Conservation (phyloP, 2,888 invertebrate genomes). For the Branchellion lobata region DNA sequence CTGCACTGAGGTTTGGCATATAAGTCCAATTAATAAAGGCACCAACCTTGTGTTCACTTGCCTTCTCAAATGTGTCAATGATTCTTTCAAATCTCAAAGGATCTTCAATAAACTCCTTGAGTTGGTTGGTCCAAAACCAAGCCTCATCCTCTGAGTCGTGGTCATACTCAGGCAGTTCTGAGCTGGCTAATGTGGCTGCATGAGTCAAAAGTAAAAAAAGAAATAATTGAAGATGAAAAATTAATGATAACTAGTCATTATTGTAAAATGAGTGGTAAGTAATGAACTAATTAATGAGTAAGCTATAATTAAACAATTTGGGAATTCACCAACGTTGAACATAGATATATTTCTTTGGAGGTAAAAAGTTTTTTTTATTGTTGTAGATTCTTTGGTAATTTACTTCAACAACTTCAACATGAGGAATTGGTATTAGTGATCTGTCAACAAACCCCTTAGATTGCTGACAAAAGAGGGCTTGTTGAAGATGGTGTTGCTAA, state of each 20-base stretch:
- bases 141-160: conserved; percentile 96
- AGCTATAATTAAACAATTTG: neutral
- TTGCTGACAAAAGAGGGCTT: conserved; percentile 86
- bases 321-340: conserved; percentile 82
- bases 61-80: conserved; percentile 96
- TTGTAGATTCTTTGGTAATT: conserved; percentile 83
- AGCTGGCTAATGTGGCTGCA: neutral
- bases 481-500: conserved; percentile 98
- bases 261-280: too few relatives aligned
- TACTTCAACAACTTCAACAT: conserved; percentile 76
- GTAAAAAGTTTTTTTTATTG: conserved; percentile 64
- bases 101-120: conserved; percentile 71
- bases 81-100: conserved; percentile 87
- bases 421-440: conserved; percentile 96
- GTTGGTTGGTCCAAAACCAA: conserved; percentile 76
- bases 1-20: too few relatives aligned
- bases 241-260: too few relatives aligned
- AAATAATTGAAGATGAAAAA: too few relatives aligned
- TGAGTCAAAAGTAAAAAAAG: too few relatives aligned
- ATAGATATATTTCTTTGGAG: conserved; percentile 92
- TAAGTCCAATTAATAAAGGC: too few relatives aligned
- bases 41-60: conserved; percentile 81
- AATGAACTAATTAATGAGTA: too few relatives aligned
- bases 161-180: conserved; percentile 96
- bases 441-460: conserved; percentile 68